Percentiles rank a stretch among this genome's conserved stretches.
Evolutionary conservation across 2,113 vertebrate genomes (phyloP).

Genomic region (Rhinichthys klamathensis): DNA sequence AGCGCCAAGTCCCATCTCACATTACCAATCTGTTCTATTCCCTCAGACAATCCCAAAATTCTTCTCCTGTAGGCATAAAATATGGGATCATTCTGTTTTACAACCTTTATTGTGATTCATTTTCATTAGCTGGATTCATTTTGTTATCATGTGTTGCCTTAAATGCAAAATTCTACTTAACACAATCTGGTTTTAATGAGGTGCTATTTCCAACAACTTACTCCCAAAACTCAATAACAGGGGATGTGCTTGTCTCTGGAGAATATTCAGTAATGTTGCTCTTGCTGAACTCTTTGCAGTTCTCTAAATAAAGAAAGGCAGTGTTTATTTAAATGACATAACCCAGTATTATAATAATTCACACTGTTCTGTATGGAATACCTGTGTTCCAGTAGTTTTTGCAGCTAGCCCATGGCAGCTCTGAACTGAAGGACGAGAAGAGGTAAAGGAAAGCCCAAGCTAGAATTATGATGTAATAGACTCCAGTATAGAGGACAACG

Average conservation of each 20-base stretch:
- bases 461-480: slow-evolving; percentile 91
- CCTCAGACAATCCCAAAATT: slow-evolving; percentile 84
- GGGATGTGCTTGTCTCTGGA: slow-evolving; percentile 77
- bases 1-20: slow-evolving; percentile 81
- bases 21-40: slow-evolving; percentile 85
- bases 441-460: slow-evolving; percentile 95
- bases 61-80: slow-evolving; percentile 77
- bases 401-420: slow-evolving; percentile 92
- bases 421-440: slow-evolving; percentile 85
- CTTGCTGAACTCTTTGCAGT: slow-evolving; percentile 74
- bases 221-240: slow-evolving; percentile 96
- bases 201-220: slow-evolving; percentile 72
- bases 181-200: not conserved
- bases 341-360: not conserved
- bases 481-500: slow-evolving; percentile 73
- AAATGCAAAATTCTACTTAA: not conserved
- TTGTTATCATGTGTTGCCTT: not conserved
- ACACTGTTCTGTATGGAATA: slow-evolving; percentile 54
- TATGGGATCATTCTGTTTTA: not conserved
- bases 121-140: not conserved
- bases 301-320: slow-evolving; percentile 63
- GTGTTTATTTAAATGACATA: not conserved
- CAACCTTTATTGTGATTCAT: not conserved
- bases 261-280: slow-evolving; percentile 66
- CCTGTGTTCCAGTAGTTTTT: slow-evolving; percentile 92